Conservation (phyloP, 2,888 invertebrate species). For the Thera britannica region DNA sequence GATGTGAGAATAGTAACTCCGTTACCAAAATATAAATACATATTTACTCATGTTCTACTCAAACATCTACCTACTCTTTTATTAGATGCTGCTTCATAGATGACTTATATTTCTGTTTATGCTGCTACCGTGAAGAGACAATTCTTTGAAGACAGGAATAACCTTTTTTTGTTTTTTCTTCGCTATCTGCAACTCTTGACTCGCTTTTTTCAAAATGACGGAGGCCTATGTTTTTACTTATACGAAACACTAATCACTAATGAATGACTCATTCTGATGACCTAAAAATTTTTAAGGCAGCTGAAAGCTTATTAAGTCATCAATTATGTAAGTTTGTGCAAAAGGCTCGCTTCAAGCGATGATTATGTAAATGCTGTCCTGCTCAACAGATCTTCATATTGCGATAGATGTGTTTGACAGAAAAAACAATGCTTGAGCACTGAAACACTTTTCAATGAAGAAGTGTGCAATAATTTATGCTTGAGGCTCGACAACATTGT, state of each 20-base stretch:
- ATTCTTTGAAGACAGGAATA: constrained; percentile 32
- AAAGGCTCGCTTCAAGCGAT: too few species aligned
- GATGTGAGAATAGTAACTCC: constrained; percentile 54
- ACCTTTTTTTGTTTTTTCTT: constrained; percentile 25
- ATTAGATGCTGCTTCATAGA: constrained; percentile 60
- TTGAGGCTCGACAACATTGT: too few species aligned
- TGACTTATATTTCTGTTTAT: constrained; percentile 51
- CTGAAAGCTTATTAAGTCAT: too few species aligned
- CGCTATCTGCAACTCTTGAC: constrained; percentile 6
- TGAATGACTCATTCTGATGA: too few species aligned
- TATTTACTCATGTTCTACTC: constrained; percentile 66
- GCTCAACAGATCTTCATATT: constrained; percentile 33
- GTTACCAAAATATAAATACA: constrained; percentile 71
- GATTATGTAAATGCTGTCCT: constrained; percentile 31
- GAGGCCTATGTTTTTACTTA: not conserved
- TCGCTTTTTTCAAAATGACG: not conserved
- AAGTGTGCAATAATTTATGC: too few species aligned
- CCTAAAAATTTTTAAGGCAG: too few species aligned
- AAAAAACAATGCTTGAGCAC: too few species aligned
- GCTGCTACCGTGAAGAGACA: constrained; percentile 34
- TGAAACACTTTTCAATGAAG: too few species aligned
- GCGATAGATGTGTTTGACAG: constrained; percentile 17
- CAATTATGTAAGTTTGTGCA: too few species aligned
- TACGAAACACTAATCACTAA: too few species aligned
- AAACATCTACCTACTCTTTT: constrained; percentile 70